Percentiles rank a stretch among this genome's conserved stretches.
Evolutionary conservation across 2,797 vertebrate species (phyloP).

Genomic region (Sus cebifrons): DNA sequence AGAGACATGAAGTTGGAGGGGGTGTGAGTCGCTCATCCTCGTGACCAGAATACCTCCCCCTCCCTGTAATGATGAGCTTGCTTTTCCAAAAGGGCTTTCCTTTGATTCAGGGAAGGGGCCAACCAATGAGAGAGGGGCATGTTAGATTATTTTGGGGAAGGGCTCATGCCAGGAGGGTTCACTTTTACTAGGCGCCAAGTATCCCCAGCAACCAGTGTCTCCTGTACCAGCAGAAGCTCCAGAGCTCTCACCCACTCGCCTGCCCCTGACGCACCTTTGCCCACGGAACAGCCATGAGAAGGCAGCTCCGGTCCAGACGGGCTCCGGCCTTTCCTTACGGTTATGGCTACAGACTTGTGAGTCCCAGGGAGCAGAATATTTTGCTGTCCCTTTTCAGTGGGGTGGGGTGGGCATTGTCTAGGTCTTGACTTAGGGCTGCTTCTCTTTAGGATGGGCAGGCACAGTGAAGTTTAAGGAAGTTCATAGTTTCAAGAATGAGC

Average conservation of each 20-base stretch:
- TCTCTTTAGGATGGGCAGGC: slow-evolving; percentile 53
- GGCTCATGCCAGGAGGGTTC: slow-evolving; percentile 67
- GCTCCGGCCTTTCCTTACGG: slow-evolving; percentile 90
- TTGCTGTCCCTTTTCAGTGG: slow-evolving; percentile 57
- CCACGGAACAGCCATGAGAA: slow-evolving; percentile 92
- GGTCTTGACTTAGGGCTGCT: slow-evolving; percentile 8
- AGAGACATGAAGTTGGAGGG: slow-evolving; percentile 48
- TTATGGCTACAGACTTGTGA: slow-evolving; percentile 92
- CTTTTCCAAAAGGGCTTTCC: slow-evolving; percentile 84
- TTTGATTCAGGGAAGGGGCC: slow-evolving; percentile 78
- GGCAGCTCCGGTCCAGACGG: slow-evolving; percentile 91
- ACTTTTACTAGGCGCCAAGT: not conserved
- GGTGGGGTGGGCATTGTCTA: slow-evolving; percentile 43
- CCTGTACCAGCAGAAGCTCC: slow-evolving; percentile 70
- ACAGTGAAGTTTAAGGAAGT: slow-evolving; percentile 45
- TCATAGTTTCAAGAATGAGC: slow-evolving; percentile 23
- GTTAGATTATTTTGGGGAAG: slow-evolving; percentile 82
- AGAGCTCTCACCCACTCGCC: slow-evolving; percentile 41
- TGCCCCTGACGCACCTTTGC: slow-evolving; percentile 59
- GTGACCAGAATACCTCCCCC: slow-evolving; percentile 81
- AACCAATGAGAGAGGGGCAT: slow-evolving; percentile 78
- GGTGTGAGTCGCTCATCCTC: slow-evolving; percentile 69
- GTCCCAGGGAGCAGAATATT: slow-evolving; percentile 84
- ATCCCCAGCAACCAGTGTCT: slow-evolving; percentile 39
- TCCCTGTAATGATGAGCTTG: slow-evolving; percentile 74